Percentiles rank a stretch among this genome's conserved stretches.
These are phyloP conservation scores for Chrosomus eos DNA, from an alignment of 2,797 vertebrate genomes.

Conservation along the genomic window DNA sequence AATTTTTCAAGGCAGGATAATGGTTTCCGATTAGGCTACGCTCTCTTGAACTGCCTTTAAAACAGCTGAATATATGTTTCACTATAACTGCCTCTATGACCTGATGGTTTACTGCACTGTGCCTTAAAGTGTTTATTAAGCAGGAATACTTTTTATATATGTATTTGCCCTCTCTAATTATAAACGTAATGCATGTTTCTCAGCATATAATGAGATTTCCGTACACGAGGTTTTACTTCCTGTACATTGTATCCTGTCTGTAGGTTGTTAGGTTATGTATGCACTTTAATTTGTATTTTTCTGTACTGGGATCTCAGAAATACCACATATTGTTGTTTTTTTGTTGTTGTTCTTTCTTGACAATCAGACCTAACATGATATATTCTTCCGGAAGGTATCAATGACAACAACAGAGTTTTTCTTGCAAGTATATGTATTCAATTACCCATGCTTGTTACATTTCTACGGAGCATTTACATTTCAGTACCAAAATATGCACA, in stretches of 20 bases:
- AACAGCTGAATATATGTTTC: slow-evolving; percentile 43
- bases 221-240: neutral
- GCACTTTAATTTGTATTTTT: slow-evolving; percentile 63
- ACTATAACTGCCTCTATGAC: slow-evolving; percentile 51
- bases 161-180: slow-evolving; percentile 31
- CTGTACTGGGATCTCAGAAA: slow-evolving; percentile 45
- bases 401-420: slow-evolving; percentile 33
- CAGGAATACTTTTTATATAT: slow-evolving; percentile 47
- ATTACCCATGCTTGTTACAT: slow-evolving; percentile 35
- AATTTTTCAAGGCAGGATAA: slow-evolving; percentile 27
- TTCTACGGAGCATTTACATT: slow-evolving; percentile 40
- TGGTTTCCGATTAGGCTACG: slow-evolving; percentile 41
- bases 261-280: slow-evolving; percentile 66
- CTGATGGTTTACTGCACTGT: slow-evolving; percentile 45
- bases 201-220: slow-evolving; percentile 32
- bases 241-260: slow-evolving; percentile 47
- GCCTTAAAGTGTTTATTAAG: slow-evolving; percentile 53
- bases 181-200: slow-evolving; percentile 55
- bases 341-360: slow-evolving; percentile 64
- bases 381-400: slow-evolving; percentile 22
- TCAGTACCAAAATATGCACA: slow-evolving; percentile 58
- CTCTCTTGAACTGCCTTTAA: slow-evolving; percentile 41
- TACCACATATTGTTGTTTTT: slow-evolving; percentile 23
- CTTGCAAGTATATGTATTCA: slow-evolving; percentile 38
- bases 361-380: slow-evolving; percentile 54